Conservation (phyloP, 1,140 invertebrate genomes). For the Camponotus floridanus region DNA sequence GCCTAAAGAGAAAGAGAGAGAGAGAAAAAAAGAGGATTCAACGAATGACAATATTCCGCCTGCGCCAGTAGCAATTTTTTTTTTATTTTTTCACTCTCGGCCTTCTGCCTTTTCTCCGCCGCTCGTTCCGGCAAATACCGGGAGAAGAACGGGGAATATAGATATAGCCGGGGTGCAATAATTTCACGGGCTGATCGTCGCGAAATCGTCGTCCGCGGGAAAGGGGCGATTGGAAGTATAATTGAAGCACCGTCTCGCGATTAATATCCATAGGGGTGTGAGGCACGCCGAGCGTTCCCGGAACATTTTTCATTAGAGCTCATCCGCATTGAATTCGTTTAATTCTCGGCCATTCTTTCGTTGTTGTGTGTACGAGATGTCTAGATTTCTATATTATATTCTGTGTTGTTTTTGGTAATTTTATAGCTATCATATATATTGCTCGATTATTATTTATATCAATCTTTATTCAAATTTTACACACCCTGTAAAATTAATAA, state of each 20-base stretch:
- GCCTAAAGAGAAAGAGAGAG: not conserved
- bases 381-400: constrained; percentile 7
- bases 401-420: not conserved
- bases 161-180: constrained; percentile 69
- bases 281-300: constrained; percentile 41
- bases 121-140: constrained; percentile 62
- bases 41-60: constrained; percentile 70
- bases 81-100: constrained; percentile 27
- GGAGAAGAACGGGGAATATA: constrained; percentile 51
- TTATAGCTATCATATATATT: not conserved
- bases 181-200: constrained; percentile 73
- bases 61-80: constrained; percentile 57
- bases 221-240: constrained; percentile 75
- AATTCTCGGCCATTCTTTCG: constrained; percentile 70
- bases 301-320: constrained; percentile 75
- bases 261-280: constrained; percentile 71
- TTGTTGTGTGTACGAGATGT: not conserved
- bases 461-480: not conserved
- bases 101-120: constrained; percentile 60
- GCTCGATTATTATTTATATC: too few relatives aligned
- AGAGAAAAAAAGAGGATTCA: constrained; percentile 53
- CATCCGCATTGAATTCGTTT: constrained; percentile 71
- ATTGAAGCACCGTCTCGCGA: constrained; percentile 76
- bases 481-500: not conserved
- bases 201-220: constrained; percentile 70